Percentiles rank a stretch among this genome's conserved stretches.
These are phyloP conservation scores for Orientallactaga sibirica DNA, from an alignment of 2,797 vertebrate species.

Conservation along the genomic window DNA sequence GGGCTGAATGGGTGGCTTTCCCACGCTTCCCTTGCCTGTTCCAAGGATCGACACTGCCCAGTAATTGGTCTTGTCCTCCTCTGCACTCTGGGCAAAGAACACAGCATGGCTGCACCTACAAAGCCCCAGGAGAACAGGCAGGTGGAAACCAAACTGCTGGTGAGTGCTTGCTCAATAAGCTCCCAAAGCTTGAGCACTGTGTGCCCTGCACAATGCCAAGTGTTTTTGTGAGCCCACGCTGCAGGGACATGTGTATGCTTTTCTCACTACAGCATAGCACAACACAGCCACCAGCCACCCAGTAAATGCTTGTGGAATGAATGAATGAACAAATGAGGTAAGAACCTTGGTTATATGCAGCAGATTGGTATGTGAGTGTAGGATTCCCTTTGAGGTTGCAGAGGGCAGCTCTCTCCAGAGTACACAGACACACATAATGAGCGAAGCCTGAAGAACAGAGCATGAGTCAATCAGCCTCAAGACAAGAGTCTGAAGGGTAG, in stretches of 20 bases:
- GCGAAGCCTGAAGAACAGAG: background rate
- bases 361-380: background rate
- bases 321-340: background rate
- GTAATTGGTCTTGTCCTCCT: background rate
- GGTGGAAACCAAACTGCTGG: too few species aligned
- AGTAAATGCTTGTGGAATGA: background rate
- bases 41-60: background rate
- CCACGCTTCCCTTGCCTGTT: conserved; percentile 50
- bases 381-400: background rate
- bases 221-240: background rate
- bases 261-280: background rate
- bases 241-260: background rate
- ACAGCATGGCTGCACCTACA: background rate
- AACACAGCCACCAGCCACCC: background rate
- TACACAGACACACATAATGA: background rate
- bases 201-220: background rate
- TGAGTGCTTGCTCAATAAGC: background rate
- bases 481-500: background rate
- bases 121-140: background rate
- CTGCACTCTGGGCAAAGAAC: background rate
- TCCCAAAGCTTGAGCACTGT: background rate
- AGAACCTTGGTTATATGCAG: background rate
- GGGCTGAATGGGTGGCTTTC: conserved; percentile 42
- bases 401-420: background rate
- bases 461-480: background rate